phyloP scores from a whole-genome alignment of 1,140 invertebrate genomes.

The Hetaerina americana region DNA sequence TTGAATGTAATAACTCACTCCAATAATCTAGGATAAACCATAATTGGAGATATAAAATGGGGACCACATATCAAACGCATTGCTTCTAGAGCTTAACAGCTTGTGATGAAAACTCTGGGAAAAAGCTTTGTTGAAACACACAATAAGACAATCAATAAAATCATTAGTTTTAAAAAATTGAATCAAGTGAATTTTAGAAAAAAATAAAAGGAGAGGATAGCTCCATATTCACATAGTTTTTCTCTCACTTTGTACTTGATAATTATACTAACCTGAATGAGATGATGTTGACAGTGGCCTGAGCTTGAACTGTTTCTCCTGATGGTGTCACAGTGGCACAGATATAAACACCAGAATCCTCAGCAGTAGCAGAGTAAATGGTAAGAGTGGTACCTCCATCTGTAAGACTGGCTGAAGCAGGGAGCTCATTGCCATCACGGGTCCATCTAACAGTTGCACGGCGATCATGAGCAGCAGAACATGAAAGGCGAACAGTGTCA shows the following conservation, averaged over 20 bases:
- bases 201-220: no score
- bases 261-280: slow-evolving; percentile 18
- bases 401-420: slow-evolving; percentile 35
- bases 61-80: no score
- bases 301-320: slow-evolving; percentile 26
- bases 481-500: slow-evolving; percentile 40
- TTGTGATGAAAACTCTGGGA: no score
- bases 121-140: no score
- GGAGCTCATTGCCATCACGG: slow-evolving; percentile 27
- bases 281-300: slow-evolving; percentile 31
- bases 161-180: no score
- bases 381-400: slow-evolving; percentile 49
- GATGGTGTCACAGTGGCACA: slow-evolving; percentile 46
- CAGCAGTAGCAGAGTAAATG: slow-evolving; percentile 46
- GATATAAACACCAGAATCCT: slow-evolving; percentile 67
- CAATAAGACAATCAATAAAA: no score
- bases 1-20: no score
- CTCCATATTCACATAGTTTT: no score
- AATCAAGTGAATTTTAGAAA: no score
- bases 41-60: no score
- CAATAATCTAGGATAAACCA: no score
- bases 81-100: no score
- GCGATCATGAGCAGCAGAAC: slow-evolving; percentile 17
- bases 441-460: slow-evolving; percentile 18
- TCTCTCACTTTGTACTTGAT: not conserved